These are phyloP conservation scores for Ophiodon elongatus DNA, from an alignment of 2,113 vertebrate species.

Conservation along the genomic window DNA sequence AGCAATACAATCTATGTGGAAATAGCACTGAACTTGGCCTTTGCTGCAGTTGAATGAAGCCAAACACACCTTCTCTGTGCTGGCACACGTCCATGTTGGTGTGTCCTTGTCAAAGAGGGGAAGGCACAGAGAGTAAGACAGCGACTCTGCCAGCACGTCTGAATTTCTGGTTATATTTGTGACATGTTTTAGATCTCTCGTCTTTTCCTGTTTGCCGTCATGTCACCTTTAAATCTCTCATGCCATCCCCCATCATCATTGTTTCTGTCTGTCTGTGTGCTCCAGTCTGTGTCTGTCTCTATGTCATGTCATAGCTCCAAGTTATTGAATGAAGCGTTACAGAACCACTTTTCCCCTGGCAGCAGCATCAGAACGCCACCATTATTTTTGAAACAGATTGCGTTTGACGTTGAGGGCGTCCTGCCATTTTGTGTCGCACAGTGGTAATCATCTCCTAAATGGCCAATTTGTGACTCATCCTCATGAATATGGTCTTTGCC, in stretches of 20 bases:
- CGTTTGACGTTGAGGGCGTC: constrained; percentile 39
- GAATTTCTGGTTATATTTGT: constrained; percentile 6
- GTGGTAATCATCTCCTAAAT: constrained; percentile 42
- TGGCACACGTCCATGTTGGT: not conserved
- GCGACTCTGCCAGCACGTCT: not conserved
- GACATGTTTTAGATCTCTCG: not conserved
- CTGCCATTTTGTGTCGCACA: constrained; percentile 40
- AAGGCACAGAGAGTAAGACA: not conserved
- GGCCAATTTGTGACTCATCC: constrained; percentile 49
- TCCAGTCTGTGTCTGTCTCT: constrained; percentile 2
- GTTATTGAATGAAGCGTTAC: constrained; percentile 28
- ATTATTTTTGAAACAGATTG: constrained; percentile 48
- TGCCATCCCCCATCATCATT: not conserved
- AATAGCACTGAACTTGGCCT: constrained; percentile 15
- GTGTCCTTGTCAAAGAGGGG: not conserved
- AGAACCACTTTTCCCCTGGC: not conserved
- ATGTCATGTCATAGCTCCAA: constrained; percentile 13
- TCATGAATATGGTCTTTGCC: constrained; percentile 28
- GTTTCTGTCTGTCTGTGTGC: not conserved
- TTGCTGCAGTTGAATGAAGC: constrained; percentile 17
- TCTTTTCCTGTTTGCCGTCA: constrained; percentile 17
- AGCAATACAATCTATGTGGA: constrained; percentile 9
- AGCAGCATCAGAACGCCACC: constrained; percentile 25
- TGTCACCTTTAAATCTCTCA: constrained; percentile 22
- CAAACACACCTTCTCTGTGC: constrained; percentile 10